Base-by-base conservation (phyloP, 2,888 invertebrate genomes). In the Physocephala rufipes region DNA sequence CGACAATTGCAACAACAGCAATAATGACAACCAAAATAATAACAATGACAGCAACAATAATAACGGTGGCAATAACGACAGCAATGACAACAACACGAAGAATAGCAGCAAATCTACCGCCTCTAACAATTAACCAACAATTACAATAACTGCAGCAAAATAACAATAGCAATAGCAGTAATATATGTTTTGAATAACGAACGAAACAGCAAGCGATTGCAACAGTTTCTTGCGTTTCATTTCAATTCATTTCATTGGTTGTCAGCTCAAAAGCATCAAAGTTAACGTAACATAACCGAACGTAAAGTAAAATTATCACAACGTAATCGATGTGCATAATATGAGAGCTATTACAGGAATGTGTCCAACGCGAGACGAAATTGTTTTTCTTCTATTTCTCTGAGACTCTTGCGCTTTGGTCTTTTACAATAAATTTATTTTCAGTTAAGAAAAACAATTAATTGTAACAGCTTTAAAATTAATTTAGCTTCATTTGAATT, bases 181-280 rank as follows among this genome's bases (percentile, higher is more conserved):
- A 55, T 55, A 24, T 24, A 21, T 26, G 21, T 15, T 12, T 19
- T 1, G 26, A 21, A 21, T 13, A 24, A 58, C 58, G 24, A 26
- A 26, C 28, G 15, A 28, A 24, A 58, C 24, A 15, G n/a, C 28
- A 26, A 13, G 9, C 36, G 36, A 0, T 58, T 58, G 58, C 58
- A 24, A 15, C 15, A 26, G 58, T 58, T 58, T 36, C 36, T 36
- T 36, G 36, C 36, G 9, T 36, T 36, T 36, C 36, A 36, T 36
- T 36, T 36, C 36, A 36, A 7, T 36, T 36, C 58, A 58, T 58
- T 58, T 58, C 24, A 28, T 58, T 58, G 9, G 30, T 58, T 58
- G 58, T 24, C 58, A 58, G 58, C 58, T 58, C 26, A 36, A 36
- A 36, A 7, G 36, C 36, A 36, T 9, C 36, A 36, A 36, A 4